A percentile compares a stretch with the other conserved stretches of the same genome.
Conservation (phyloP, 2,888 invertebrate species). For the Himalopsyche japonica region DNA sequence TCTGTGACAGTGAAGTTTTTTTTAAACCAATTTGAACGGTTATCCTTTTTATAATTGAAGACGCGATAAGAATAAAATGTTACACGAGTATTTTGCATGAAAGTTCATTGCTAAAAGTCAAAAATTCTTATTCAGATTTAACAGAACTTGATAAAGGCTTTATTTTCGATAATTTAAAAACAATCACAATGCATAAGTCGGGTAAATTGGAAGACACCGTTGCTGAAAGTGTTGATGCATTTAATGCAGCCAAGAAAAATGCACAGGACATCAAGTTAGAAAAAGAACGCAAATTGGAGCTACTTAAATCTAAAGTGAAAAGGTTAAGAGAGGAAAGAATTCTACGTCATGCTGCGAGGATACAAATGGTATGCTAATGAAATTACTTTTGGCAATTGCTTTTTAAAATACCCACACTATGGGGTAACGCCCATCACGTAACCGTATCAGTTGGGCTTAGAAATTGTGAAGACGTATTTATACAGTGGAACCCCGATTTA, state of each 20-base stretch:
- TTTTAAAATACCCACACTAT: background rate
- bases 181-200: background rate
- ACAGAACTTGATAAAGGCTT: no score
- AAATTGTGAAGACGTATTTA: no score
- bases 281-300: constrained; percentile 21
- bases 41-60: no score
- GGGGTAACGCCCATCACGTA: background rate
- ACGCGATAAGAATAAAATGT: no score
- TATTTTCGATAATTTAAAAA: no score
- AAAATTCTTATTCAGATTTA: no score
- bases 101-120: no score
- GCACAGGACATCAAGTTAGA: background rate
- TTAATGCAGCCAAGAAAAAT: background rate
- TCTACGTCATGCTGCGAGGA: constrained; percentile 53
- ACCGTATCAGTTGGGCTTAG: no score
- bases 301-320: constrained; percentile 42
- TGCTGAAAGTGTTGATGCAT: background rate
- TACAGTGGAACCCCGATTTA: no score
- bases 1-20: background rate
- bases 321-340: constrained; percentile 51
- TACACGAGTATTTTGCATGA: no score
- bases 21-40: no score
- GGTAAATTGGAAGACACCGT: background rate
- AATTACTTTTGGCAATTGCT: background rate
- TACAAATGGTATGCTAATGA: constrained; percentile 49